phyloP scores from a whole-genome alignment of 2,888 invertebrate species.

The Blera fallax region DNA sequence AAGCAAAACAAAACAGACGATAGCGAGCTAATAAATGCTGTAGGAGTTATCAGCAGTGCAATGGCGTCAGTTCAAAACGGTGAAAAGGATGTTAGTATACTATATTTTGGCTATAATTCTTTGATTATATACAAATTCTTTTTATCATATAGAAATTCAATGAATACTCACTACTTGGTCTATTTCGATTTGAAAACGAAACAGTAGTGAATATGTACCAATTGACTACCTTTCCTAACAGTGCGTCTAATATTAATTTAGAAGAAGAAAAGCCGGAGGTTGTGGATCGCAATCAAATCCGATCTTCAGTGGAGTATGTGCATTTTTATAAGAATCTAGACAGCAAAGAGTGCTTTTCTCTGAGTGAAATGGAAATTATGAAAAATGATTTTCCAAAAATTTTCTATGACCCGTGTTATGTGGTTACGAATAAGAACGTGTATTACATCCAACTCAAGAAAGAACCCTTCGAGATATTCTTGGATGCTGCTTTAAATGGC shows the following conservation, averaged over 20 bases:
- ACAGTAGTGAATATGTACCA: conserved; percentile 81
- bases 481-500: conserved; percentile 79
- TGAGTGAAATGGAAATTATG: conserved; percentile 80
- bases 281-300: conserved; percentile 78
- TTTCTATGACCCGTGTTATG: conserved; percentile 81
- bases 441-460: conserved; percentile 81
- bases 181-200: conserved; percentile 80
- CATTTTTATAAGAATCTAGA: conserved; percentile 78
- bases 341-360: conserved; percentile 77
- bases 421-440: conserved; percentile 81
- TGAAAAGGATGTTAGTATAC: conserved; percentile 78
- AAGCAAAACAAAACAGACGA: conserved; percentile 76
- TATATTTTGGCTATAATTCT: not conserved
- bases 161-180: conserved; percentile 77
- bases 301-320: conserved; percentile 79
- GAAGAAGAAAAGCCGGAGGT: conserved; percentile 79
- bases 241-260: conserved; percentile 70
- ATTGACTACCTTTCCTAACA: conserved; percentile 77
- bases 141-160: conserved; percentile 77
- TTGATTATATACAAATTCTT: not conserved
- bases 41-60: conserved; percentile 81
- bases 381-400: conserved; percentile 80
- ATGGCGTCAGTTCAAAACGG: conserved; percentile 80
- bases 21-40: conserved; percentile 78
- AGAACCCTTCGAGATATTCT: conserved; percentile 79